Percentiles rank a stretch among this genome's conserved stretches.
These are phyloP conservation scores for Oriolus oriolus DNA, from an alignment of 2,113 vertebrate genomes.

Conservation along the genomic window DNA sequence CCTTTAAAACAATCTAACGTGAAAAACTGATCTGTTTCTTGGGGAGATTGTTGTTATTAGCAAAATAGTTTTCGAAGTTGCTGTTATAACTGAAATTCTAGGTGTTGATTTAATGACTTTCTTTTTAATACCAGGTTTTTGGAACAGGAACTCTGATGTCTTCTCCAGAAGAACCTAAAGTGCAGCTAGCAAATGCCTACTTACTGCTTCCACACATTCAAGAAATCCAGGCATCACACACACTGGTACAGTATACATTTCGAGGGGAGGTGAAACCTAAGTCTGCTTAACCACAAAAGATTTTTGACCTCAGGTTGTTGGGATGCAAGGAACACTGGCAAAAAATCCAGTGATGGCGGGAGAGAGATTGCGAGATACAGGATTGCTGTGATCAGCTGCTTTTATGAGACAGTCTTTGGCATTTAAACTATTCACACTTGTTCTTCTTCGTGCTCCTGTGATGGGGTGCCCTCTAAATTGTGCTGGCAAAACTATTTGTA, in stretches of 20 bases:
- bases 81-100: neutral
- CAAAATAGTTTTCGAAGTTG: neutral
- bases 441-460: neutral
- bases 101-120: neutral
- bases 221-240: conserved; percentile 87
- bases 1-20: neutral
- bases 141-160: conserved; percentile 79
- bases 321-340: neutral
- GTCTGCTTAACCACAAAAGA: neutral
- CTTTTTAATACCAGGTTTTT: conserved; percentile 79
- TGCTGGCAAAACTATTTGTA: neutral
- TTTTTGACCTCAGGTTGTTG: neutral
- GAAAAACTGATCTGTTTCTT: neutral
- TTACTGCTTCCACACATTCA: conserved; percentile 89
- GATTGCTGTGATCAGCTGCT: neutral
- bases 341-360: neutral
- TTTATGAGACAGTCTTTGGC: neutral
- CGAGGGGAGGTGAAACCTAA: neutral
- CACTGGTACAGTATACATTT: conserved; percentile 79
- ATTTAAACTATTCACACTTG: neutral
- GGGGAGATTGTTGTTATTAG: neutral
- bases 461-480: neutral
- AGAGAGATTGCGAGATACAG: neutral
- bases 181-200: conserved; percentile 72
- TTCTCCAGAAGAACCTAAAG: conserved; percentile 74